A percentile compares a stretch with the other conserved stretches of the same genome.
These are phyloP conservation scores for Coptodon rendalli DNA, from an alignment of 2,113 vertebrate species.

Conservation along the genomic window DNA sequence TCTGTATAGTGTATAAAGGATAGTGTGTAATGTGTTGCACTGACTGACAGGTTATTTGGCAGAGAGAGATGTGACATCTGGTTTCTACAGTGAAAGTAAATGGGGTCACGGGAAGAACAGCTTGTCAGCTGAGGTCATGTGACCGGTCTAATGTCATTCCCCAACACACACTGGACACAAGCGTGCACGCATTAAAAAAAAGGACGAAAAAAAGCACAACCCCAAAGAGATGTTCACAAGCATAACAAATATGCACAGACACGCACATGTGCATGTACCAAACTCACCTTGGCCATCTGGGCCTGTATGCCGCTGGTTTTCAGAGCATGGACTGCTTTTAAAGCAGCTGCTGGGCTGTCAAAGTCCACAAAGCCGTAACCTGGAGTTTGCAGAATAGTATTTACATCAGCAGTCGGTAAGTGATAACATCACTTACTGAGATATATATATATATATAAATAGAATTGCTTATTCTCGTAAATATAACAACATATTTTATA, in stretches of 20 bases:
- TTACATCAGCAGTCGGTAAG: not conserved
- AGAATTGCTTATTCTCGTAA: too few species aligned
- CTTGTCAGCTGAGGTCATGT: constrained; percentile 59
- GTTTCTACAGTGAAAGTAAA: constrained; percentile 62
- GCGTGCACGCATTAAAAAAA: not conserved
- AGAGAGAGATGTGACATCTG: constrained; percentile 54
- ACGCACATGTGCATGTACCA: not conserved
- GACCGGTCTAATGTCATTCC: constrained; percentile 52
- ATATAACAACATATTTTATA: not conserved
- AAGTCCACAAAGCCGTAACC: constrained; percentile 99
- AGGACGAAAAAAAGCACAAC: not conserved
- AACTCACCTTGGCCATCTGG: constrained; percentile 97
- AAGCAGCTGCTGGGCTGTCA: constrained; percentile 92
- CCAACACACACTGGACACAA: constrained; percentile 13
- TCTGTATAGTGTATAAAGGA: not conserved
- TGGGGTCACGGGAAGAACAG: constrained; percentile 63
- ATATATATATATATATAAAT: not conserved
- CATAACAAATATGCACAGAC: constrained; percentile 30
- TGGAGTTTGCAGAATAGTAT: constrained; percentile 59
- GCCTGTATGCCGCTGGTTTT: constrained; percentile 96
- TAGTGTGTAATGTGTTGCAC: constrained; percentile 4
- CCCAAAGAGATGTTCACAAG: constrained; percentile 17
- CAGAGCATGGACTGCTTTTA: constrained; percentile 95
- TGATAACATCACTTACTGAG: not conserved
- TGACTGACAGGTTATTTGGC: constrained; percentile 58